These are phyloP conservation scores for Pollenia amentaria DNA, from an alignment of 2,888 invertebrate genomes.

Conservation along the genomic window DNA sequence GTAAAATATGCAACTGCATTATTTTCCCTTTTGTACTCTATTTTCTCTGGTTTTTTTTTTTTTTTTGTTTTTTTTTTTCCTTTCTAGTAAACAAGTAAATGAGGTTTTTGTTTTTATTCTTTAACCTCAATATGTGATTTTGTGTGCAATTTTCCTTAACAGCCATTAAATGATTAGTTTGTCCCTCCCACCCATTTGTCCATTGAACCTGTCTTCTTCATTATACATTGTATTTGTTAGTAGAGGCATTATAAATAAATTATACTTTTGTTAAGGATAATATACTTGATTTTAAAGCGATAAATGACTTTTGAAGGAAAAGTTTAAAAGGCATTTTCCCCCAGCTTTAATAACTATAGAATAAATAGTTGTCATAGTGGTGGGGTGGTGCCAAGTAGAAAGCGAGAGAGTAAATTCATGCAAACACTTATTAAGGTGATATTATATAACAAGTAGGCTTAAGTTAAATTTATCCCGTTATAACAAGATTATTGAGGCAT, in stretches of 20 bases:
- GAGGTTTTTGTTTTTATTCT: slow-evolving; percentile 47
- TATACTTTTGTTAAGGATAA: slow-evolving; percentile 15
- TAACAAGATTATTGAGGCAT: background rate
- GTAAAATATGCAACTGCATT: slow-evolving; percentile 52
- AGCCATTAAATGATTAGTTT: background rate
- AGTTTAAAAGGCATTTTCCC: background rate
- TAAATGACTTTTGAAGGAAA: slow-evolving; percentile 11
- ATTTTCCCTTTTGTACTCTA: slow-evolving; percentile 9
- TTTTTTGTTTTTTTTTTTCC: background rate
- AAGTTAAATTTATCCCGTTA: too few species aligned
- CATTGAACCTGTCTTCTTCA: background rate
- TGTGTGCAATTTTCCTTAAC: background rate
- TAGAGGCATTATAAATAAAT: slow-evolving; percentile 32
- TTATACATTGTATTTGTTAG: background rate
- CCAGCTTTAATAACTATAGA: background rate
- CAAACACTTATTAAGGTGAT: too few species aligned
- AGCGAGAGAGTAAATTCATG: background rate
- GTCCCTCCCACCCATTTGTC: background rate
- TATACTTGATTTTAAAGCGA: slow-evolving; percentile 23
- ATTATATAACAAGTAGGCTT: too few species aligned
- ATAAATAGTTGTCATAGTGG: background rate
- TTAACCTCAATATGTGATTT: slow-evolving; percentile 42
- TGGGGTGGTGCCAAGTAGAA: background rate
- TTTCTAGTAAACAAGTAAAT: slow-evolving; percentile 36
- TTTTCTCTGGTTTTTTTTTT: background rate